These are phyloP conservation scores for Micromesistius poutassou DNA, from an alignment of 2,797 vertebrate genomes.

Conservation along the genomic window DNA sequence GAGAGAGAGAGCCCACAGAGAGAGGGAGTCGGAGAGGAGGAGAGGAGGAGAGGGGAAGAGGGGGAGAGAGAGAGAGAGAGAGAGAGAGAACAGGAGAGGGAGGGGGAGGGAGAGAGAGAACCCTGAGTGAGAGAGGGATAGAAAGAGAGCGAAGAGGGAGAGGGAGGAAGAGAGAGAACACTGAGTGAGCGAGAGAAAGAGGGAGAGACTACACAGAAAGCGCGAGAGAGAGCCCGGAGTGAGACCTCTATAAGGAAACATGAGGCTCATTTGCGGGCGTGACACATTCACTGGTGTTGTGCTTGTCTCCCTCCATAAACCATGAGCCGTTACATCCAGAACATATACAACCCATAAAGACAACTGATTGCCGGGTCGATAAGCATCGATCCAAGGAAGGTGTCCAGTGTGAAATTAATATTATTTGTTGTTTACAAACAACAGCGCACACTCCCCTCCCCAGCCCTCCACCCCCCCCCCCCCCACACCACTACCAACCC, in stretches of 20 bases:
- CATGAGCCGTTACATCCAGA: conserved; percentile 46
- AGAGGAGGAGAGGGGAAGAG: too few species aligned
- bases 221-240: conserved; percentile 16
- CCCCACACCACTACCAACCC: conserved; percentile 29
- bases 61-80: too few species aligned
- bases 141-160: neutral
- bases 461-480: neutral
- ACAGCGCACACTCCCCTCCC: conserved; percentile 20
- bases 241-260: conserved; percentile 47
- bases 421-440: conserved; percentile 74
- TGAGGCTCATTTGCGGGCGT: conserved; percentile 46
- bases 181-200: neutral
- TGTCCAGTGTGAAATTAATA: conserved; percentile 74
- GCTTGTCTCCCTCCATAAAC: conserved; percentile 38
- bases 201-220: conserved; percentile 30
- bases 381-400: conserved; percentile 56
- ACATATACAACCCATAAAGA: conserved; percentile 53
- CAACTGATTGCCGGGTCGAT: conserved; percentile 65
- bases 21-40: too few species aligned
- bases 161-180: neutral
- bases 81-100: neutral
- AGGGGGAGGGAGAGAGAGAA: neutral
- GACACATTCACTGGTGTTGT: conserved; percentile 35
- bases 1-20: neutral
- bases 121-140: neutral